These are phyloP conservation scores for Cossypha heuglini DNA, from an alignment of 2,797 vertebrate genomes.

Conservation along the genomic window DNA sequence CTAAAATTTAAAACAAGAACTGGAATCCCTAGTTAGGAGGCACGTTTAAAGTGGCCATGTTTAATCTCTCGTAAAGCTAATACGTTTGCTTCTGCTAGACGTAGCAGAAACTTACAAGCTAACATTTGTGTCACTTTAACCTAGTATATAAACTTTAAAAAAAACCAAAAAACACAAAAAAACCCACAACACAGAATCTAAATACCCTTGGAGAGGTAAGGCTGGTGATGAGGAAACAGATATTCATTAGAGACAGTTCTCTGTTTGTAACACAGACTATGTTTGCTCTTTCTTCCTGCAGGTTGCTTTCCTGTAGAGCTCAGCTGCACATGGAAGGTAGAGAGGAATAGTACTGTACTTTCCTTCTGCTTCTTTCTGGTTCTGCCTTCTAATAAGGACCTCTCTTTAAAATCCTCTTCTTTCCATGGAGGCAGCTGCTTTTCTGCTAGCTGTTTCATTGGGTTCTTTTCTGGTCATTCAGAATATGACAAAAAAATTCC, in stretches of 20 bases:
- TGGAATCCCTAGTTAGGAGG: slow-evolving; percentile 4
- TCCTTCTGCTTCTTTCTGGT: neutral
- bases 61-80: slow-evolving; percentile 46
- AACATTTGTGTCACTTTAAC: slow-evolving; percentile 18
- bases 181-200: neutral
- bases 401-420: neutral
- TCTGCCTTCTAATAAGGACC: neutral
- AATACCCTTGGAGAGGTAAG: neutral
- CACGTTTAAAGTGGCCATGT: neutral
- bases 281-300: neutral
- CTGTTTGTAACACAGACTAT: neutral
- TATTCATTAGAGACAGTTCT: neutral
- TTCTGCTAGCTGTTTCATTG: neutral
- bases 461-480: neutral
- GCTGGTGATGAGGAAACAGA: neutral
- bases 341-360: neutral
- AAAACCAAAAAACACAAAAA: no score
- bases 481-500: neutral
- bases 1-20: slow-evolving; percentile 9
- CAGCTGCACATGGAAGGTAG: neutral
- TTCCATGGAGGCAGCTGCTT: neutral
- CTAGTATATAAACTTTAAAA: neutral
- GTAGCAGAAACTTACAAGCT: slow-evolving; percentile 23
- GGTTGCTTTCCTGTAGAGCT: neutral
- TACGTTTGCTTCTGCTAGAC: slow-evolving; percentile 41